Evolutionary conservation across 2,888 invertebrate species (phyloP), one percentile per base, ranked within the genome.

Genomic region (Eupithecia subfuscata): DNA sequence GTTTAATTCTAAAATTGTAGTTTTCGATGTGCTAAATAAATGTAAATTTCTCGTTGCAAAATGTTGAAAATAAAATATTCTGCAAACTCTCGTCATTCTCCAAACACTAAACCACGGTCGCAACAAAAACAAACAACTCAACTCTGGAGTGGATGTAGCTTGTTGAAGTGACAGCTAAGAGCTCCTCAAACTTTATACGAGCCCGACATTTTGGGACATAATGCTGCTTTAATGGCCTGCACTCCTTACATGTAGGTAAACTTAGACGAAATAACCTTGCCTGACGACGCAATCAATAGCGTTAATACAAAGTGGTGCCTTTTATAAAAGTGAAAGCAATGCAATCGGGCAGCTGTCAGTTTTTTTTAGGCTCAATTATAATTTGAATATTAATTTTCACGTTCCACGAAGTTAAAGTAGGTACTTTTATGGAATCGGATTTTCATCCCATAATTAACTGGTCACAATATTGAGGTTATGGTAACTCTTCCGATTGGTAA

Each of bases 71-170:
- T 37, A 37, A 37, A 37, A 7, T 37, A 37, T 37, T 37, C 37
- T 37, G 37, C 37, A 37, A 37, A 37, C 37, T 37, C 60, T 60
- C 25, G 25, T 60, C 22, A 60, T 60, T 60, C 60, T 60, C 22
- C 22, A 25, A 60, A 60, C 60, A 60, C 60, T 60, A 25, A 14
- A 60, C 12, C 60, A 14, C n/a, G 25, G 25, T 5, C 60, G 22
- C 22, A 22, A 56, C 56, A 12, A 45, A 45, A 52, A 52, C n/a
- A 56, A 56, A 60, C 60, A 60, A 60, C 60, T 25, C 25, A 60
- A 60, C 25, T 14, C 12, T 60, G 60, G n/a, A 60, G 60, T 56
- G 56, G n/a, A n/a, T 56, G 56, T 60, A 60, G 60, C 60, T 60
- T 22, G 60, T 60, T 60, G 60, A 60, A 60, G 60, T 60, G 60